These are phyloP conservation scores for Mastigias papua DNA, from an alignment of 30 jellyfish, hydroid and myxozoan species.

Conservation along the genomic window DNA sequence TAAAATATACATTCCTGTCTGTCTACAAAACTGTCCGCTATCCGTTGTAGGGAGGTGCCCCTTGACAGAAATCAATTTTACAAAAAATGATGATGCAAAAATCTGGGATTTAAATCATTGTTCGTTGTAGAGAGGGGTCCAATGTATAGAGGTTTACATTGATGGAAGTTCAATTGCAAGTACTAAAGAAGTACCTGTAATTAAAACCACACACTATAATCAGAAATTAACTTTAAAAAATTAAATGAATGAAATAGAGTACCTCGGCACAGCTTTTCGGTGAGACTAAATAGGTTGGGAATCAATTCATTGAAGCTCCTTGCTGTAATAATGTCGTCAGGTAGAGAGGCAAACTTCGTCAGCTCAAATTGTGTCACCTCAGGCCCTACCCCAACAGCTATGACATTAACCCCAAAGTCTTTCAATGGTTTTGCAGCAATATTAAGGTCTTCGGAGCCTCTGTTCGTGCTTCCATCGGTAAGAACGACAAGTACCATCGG, in stretches of 20 bases:
- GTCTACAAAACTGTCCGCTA: no score
- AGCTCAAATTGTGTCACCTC: constrained; percentile 80
- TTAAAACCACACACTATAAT: no score
- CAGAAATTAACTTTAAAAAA: neutral
- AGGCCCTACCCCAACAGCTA: constrained; percentile 96
- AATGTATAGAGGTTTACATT: no score
- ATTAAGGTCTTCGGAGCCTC: constrained; percentile 80
- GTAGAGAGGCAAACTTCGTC: constrained; percentile 80
- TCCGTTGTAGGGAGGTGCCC: no score
- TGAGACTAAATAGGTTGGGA: constrained; percentile 68
- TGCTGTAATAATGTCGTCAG: constrained; percentile 72
- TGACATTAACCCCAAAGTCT: constrained; percentile 88
- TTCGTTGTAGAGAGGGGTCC: no score
- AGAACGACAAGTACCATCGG: constrained; percentile 92
- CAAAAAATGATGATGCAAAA: no score
- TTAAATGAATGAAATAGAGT: neutral
- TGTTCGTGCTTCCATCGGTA: constrained; percentile 86
- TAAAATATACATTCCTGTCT: no score
- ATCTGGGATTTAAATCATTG: no score
- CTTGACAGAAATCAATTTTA: no score
- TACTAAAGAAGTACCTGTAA: no score
- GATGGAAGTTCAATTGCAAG: no score
- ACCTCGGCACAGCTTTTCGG: constrained; percentile 87
- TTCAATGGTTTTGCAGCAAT: constrained; percentile 85
- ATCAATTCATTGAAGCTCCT: constrained; percentile 68